Conservation (phyloP, 2,888 invertebrate genomes). For the Caenorhabditis macrosperma region DNA sequence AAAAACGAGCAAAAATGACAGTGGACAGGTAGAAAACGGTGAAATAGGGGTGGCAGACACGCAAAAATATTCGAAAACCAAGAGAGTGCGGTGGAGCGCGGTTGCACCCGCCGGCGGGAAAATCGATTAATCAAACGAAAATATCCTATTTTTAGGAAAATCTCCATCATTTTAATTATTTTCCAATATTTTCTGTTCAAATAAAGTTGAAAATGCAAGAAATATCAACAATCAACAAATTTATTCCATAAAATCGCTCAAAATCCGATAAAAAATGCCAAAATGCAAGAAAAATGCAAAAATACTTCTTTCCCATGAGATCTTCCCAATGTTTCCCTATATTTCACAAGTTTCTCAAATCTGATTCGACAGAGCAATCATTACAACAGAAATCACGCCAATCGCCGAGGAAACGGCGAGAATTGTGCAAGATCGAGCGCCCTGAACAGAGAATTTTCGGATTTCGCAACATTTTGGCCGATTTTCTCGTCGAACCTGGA, state of each 20-base stretch:
- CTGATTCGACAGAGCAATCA: slow-evolving; percentile 75
- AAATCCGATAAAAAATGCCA: too few species aligned
- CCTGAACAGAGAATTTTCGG: slow-evolving; percentile 28
- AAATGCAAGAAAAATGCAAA: too few species aligned
- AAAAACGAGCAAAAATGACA: background rate
- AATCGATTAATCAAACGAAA: background rate
- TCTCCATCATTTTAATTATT: slow-evolving; percentile 2
- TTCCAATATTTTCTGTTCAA: background rate
- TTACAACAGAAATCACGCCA: slow-evolving; percentile 73
- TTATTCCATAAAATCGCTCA: too few species aligned
- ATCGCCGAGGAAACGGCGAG: slow-evolving; percentile 65
- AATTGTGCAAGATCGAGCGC: slow-evolving; percentile 64
- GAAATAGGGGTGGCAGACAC: background rate
- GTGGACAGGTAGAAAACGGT: background rate
- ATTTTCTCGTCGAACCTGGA: slow-evolving; percentile 55
- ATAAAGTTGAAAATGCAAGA: too few species aligned
- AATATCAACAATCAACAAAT: too few species aligned
- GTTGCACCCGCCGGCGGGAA: background rate
- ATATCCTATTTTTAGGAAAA: background rate
- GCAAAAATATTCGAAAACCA: slow-evolving; percentile 22
- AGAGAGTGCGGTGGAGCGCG: slow-evolving; percentile 17
- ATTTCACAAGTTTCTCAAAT: slow-evolving; percentile 28
- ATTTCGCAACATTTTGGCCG: background rate
- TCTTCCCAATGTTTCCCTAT: too few species aligned
- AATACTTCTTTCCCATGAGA: too few species aligned